Evolutionary conservation across 1,140 invertebrate genomes (phyloP).

Genomic region (Drosophila pachea): DNA sequence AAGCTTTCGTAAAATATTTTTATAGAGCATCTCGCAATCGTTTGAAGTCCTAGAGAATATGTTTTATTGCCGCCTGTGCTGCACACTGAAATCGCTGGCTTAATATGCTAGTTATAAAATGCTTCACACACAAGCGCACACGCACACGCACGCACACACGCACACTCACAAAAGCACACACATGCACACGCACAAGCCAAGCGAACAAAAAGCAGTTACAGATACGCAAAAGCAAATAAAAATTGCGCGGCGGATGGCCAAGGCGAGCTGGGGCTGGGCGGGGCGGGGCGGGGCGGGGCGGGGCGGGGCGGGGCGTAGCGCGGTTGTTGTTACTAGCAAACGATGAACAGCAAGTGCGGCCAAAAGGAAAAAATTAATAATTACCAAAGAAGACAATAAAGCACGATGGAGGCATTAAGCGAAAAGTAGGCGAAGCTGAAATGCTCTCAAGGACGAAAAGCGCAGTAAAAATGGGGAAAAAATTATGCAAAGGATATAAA

Average conservation of each 20-base stretch:
- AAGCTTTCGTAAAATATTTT: too few relatives aligned
- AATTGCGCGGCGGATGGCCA: neutral
- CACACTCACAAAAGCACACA: neutral
- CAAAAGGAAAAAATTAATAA: slow-evolving; percentile 47
- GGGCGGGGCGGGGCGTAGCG: neutral
- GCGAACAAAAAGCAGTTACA: slow-evolving; percentile 16
- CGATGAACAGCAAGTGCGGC: slow-evolving; percentile 15
- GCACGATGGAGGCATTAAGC: slow-evolving; percentile 2
- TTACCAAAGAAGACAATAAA: slow-evolving; percentile 31
- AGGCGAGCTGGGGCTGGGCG: neutral
- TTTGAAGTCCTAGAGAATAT: neutral
- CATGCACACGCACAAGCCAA: neutral
- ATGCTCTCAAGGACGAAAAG: neutral
- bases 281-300: neutral
- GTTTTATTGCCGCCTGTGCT: slow-evolving; percentile 14
- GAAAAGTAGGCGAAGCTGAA: neutral
- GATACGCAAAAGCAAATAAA: slow-evolving; percentile 33
- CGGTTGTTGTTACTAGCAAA: slow-evolving; percentile 5
- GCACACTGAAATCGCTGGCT: slow-evolving; percentile 44
- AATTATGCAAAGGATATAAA: neutral
- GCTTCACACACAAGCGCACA: too few relatives aligned
- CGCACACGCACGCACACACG: slow-evolving; percentile 3
- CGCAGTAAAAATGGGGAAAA: too few relatives aligned
- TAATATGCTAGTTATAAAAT: slow-evolving; percentile 58
- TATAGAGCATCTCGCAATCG: slow-evolving; percentile 9